Percentiles rank a stretch among this genome's conserved stretches.
phyloP scores from a whole-genome alignment of 2,113 vertebrate genomes.

The Todiramphus saurophagus region DNA sequence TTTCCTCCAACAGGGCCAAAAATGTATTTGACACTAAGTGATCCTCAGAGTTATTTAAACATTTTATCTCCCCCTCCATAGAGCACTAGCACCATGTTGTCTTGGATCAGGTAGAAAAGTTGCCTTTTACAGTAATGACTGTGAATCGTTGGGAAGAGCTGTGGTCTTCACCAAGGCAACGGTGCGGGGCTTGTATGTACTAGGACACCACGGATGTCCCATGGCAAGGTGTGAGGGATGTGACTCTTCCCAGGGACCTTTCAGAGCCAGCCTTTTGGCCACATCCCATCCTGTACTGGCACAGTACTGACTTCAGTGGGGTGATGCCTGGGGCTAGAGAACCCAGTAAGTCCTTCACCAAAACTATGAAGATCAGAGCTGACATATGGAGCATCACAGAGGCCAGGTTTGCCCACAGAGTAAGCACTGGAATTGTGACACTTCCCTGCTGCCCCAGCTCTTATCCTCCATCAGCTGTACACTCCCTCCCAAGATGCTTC shows the following conservation, averaged over 20 bases:
- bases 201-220: background rate
- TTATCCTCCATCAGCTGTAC: background rate
- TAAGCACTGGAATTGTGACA: background rate
- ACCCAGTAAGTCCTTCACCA: background rate
- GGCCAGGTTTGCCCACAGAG: background rate
- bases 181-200: background rate
- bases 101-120: background rate
- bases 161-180: background rate
- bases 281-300: background rate
- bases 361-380: background rate
- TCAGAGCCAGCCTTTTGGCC: background rate
- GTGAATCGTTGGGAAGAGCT: background rate
- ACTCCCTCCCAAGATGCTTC: background rate
- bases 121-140: background rate
- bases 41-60: background rate
- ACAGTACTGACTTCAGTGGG: background rate
- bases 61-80: background rate
- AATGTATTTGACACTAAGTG: fast-evolving
- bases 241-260: background rate
- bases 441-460: background rate
- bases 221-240: background rate
- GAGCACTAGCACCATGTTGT: background rate
- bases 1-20: background rate
- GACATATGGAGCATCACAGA: background rate
- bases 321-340: background rate